Base-by-base conservation (phyloP, 2,797 vertebrate genomes). In the Gastrophryne carolinensis region DNA sequence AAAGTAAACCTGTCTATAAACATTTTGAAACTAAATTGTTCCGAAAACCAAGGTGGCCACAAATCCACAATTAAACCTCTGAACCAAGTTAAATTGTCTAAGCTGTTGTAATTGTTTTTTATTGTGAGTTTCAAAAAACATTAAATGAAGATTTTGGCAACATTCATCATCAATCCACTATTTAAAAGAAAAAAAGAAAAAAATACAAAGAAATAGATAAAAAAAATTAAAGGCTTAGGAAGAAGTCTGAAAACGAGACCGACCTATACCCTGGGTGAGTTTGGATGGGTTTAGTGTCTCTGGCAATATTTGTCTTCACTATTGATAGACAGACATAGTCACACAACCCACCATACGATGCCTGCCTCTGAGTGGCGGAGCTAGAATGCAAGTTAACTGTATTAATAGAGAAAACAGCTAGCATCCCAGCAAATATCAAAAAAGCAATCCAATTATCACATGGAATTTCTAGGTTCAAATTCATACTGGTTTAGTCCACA, bases 281-380 rank as follows among this genome's bases (percentile, higher is more conserved):
- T 88, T 91, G 88, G 92, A 91, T 92, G 90, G 90, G 91, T 91
- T 93, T 91, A 93, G 86, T 88, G 88, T 92, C 90, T 91, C 90
- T 93, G 89, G 89, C 83, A 92, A 89, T 93, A 92, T 91, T 90
- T 91, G 90, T 92, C 91, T 94, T 94, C 91, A 94, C 91, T 93
- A 93, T 84, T 92, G 91, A 93, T 87, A 93, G 90, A 91, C 90
- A 93, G 89, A 91, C 89, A 92, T 84, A 91, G 89, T 91, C 91
- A 93, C 90, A 92, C 89, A 92, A 93, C 91, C 91, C 91, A 92
- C 89, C 91, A 90, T 90, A 89, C 87, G 89, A 92, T 87, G 90
- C 89, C 91, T 89, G 89, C 90, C 89, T 93, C 90, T 92, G 90
- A 92, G 89, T 90, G 90, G 84, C 88, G 89, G 86, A 92, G 91